These are phyloP conservation scores for Onthophagus taurus DNA, from an alignment of 1,140 invertebrate species.

Conservation along the genomic window DNA sequence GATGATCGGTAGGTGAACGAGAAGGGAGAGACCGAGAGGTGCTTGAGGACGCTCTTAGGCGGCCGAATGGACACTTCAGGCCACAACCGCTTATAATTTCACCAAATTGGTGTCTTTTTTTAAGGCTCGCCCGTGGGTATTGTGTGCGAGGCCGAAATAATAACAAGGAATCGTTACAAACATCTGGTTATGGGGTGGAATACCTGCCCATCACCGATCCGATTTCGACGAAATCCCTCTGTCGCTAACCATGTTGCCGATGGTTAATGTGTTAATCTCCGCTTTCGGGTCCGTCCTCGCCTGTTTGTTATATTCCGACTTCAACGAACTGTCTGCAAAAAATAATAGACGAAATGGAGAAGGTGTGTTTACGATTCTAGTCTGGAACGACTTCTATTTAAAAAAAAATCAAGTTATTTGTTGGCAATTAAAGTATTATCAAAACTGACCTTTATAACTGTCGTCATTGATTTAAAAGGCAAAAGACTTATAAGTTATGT, in stretches of 20 bases:
- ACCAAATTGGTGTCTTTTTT: conserved; percentile 20
- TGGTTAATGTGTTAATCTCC: conserved; percentile 24
- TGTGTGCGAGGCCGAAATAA: conserved; percentile 14
- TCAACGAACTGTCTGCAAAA: neutral
- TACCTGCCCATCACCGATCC: conserved; percentile 18
- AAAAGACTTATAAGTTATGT: too few relatives aligned
- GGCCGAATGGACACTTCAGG: conserved; percentile 16
- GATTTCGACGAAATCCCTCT: conserved; percentile 16
- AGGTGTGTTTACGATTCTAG: too few relatives aligned
- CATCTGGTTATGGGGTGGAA: conserved; percentile 23
- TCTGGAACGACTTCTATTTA: too few relatives aligned
- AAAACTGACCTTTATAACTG: too few relatives aligned
- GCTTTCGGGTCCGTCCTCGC: conserved; percentile 10
- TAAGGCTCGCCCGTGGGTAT: neutral
- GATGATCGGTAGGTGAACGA: conserved; percentile 17
- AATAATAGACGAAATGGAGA: neutral
- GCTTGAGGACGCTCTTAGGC: conserved; percentile 14
- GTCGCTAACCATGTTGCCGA: neutral
- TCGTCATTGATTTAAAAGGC: too few relatives aligned
- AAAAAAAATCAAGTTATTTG: too few relatives aligned
- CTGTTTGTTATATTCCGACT: neutral
- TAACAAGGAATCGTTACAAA: conserved; percentile 21
- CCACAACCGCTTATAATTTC: conserved; percentile 21
- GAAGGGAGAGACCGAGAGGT: conserved; percentile 12
- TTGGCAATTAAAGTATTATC: too few relatives aligned